Conservation (phyloP, 2,888 invertebrate genomes). For the Euplagia quadripunctaria region DNA sequence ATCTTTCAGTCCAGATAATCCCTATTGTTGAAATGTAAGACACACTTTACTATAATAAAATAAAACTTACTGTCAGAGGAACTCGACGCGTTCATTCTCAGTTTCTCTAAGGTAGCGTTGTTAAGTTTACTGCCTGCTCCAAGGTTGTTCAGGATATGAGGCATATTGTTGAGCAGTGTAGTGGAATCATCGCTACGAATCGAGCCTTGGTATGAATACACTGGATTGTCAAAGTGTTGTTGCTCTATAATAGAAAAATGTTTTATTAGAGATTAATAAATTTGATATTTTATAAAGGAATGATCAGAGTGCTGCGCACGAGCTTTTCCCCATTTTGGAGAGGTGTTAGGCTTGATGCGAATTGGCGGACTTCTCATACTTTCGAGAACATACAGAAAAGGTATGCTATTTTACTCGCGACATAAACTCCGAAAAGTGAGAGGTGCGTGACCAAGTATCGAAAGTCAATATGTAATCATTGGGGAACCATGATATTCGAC, state of each 20-base stretch:
- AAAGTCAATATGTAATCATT: no score
- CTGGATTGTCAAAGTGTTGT: slow-evolving; percentile 97
- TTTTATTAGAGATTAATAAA: not conserved
- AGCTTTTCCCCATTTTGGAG: no score
- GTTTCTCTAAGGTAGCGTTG: slow-evolving; percentile 88
- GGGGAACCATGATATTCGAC: no score
- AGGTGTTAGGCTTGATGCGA: no score
- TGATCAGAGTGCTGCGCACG: no score
- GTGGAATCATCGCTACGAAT: slow-evolving; percentile 85
- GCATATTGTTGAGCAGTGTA: slow-evolving; percentile 86
- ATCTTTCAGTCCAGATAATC: not conserved
- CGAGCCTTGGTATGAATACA: slow-evolving; percentile 91
- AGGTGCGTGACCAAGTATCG: not conserved
- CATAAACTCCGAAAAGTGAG: not conserved
- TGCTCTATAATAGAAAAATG: slow-evolving; percentile 85
- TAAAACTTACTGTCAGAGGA: slow-evolving; percentile 77
- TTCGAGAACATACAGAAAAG: not conserved
- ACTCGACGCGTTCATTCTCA: slow-evolving; percentile 83
- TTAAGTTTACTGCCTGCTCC: slow-evolving; percentile 79
- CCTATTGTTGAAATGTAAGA: not conserved
- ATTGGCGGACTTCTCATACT: no score
- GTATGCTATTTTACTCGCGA: not conserved
- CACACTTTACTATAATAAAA: not conserved
- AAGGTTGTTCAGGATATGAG: slow-evolving; percentile 88
- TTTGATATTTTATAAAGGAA: no score